A percentile compares a stretch with the other conserved stretches of the same genome.
Evolutionary conservation across 2,888 invertebrate species (phyloP).

Genomic region (Drosophila pegasa): DNA sequence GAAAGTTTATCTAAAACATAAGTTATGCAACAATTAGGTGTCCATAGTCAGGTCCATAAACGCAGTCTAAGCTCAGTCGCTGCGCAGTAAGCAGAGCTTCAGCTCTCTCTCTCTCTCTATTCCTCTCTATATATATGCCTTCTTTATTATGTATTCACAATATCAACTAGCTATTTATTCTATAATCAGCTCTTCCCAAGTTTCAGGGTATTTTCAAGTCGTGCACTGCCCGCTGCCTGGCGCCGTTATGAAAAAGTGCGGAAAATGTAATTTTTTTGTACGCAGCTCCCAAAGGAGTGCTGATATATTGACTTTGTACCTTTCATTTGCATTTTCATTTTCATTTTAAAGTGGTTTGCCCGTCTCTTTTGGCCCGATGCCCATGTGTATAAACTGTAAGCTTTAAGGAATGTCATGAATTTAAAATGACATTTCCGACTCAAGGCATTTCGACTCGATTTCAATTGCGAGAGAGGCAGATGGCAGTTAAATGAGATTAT

Average conservation of each 20-base stretch:
- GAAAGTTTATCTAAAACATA: fast-evolving
- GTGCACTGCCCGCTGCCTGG: background rate
- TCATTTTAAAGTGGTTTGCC: constrained; percentile 2
- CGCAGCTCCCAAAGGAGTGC: background rate
- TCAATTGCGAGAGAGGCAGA: background rate
- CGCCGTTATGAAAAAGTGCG: background rate
- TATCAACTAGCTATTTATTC: background rate
- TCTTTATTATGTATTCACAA: too few relatives aligned
- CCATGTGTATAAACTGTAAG: background rate
- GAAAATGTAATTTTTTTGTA: background rate
- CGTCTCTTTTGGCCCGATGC: background rate
- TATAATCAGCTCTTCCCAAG: background rate
- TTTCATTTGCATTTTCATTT: constrained; percentile 1
- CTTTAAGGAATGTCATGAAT: background rate
- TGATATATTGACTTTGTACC: constrained; percentile 10
- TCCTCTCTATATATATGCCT: too few relatives aligned
- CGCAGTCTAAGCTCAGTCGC: background rate
- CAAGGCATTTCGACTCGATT: background rate
- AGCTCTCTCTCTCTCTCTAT: too few relatives aligned
- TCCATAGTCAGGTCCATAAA: too few relatives aligned
- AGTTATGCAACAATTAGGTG: background rate
- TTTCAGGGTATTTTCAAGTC: background rate
- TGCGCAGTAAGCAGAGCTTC: background rate
- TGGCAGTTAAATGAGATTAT: background rate
- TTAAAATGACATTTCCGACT: background rate